phyloP scores from a whole-genome alignment of 2,113 vertebrate species.

The Rana temporaria region DNA sequence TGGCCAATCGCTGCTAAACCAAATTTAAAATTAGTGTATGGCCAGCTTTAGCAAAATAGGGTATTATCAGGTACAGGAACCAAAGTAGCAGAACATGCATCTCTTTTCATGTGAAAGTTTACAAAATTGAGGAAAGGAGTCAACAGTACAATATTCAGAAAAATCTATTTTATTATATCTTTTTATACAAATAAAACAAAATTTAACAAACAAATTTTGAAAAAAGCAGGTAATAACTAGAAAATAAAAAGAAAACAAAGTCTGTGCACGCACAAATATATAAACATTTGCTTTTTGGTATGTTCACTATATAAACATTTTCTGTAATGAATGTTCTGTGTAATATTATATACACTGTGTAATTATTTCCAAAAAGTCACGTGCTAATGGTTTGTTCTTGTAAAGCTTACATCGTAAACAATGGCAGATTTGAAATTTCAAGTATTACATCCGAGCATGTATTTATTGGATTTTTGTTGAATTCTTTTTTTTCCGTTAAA shows the following conservation, averaged over 20 bases:
- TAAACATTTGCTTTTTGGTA: too few species aligned
- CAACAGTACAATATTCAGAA: constrained; percentile 1
- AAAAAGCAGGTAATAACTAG: not conserved
- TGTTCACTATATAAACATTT: too few species aligned
- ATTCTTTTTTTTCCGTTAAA: constrained; percentile 29
- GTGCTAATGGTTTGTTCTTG: constrained; percentile 57
- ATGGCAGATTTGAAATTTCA: constrained; percentile 49
- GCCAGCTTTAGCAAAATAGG: too few species aligned
- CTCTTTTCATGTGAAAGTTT: too few species aligned
- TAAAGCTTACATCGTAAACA: constrained; percentile 62
- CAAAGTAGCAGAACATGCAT: too few species aligned
- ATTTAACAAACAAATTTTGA: constrained; percentile 3
- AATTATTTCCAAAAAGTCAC: constrained; percentile 36
- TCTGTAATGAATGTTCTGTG: too few species aligned
- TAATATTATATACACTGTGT: not conserved
- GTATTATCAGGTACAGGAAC: too few species aligned
- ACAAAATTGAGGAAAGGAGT: not conserved
- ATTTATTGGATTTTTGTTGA: constrained; percentile 40
- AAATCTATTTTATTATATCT: constrained; percentile 27
- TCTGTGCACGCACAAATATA: not conserved
- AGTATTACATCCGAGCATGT: constrained; percentile 55
- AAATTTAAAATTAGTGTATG: too few species aligned
- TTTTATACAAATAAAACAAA: constrained; percentile 27
- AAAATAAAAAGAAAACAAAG: not conserved
- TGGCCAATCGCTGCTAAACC: too few species aligned